Percentiles rank a stretch among this genome's conserved stretches.
Evolutionary conservation across 2,113 vertebrate species (phyloP).

Genomic region (Hydrolagus affinis): DNA sequence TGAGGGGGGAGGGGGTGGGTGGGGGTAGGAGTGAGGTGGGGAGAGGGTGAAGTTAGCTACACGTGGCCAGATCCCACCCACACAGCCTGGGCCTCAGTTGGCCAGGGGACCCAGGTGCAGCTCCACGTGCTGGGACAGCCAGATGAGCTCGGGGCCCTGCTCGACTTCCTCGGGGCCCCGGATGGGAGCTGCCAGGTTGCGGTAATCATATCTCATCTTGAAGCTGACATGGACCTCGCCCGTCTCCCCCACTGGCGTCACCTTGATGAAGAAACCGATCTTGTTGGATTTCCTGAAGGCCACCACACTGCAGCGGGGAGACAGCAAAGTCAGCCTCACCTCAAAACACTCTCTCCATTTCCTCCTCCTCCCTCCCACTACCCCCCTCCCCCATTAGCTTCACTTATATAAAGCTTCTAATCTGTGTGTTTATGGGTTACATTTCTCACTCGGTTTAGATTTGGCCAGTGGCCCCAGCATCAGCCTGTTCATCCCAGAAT

Average conservation of each 20-base stretch:
- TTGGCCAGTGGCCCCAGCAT: too few species aligned
- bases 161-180: conserved; percentile 71
- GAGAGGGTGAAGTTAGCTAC: neutral
- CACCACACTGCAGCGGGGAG: conserved; percentile 61
- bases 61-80: neutral
- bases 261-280: conserved; percentile 96
- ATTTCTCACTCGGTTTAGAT: too few species aligned
- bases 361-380: too few species aligned
- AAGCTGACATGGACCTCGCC: conserved; percentile 81
- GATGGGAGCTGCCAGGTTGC: conserved; percentile 81
- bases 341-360: neutral
- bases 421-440: too few species aligned
- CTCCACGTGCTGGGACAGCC: conserved; percentile 91
- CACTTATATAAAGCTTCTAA: too few species aligned
- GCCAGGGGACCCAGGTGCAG: conserved; percentile 83
- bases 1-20: neutral
- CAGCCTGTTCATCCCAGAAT: too few species aligned
- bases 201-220: conserved; percentile 93
- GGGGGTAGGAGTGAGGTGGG: too few species aligned
- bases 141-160: conserved; percentile 68
- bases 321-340: neutral
- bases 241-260: conserved; percentile 80
- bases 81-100: conserved; percentile 45
- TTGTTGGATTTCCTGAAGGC: conserved; percentile 98
- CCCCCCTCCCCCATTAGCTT: too few species aligned